A percentile compares a stretch with the other conserved stretches of the same genome.
These are phyloP conservation scores for Anoplopoma fimbria DNA, from an alignment of 2,113 vertebrate genomes.

Conservation along the genomic window DNA sequence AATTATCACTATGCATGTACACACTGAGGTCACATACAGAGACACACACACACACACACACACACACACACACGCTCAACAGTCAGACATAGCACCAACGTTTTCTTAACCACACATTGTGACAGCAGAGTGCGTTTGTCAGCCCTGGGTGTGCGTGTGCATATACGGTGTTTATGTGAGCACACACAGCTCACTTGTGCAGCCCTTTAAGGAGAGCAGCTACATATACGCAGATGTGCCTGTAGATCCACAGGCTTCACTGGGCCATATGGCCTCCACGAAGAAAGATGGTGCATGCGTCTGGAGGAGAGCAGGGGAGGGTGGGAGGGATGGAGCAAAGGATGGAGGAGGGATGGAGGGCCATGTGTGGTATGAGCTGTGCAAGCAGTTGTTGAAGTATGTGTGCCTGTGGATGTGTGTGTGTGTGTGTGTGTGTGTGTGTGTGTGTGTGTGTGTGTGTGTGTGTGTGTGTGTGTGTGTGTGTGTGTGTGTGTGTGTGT, in stretches of 20 bases:
- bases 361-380: constrained; percentile 92
- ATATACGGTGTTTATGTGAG: constrained; percentile 39
- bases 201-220: constrained; percentile 86
- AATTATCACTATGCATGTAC: constrained; percentile 82
- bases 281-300: constrained; percentile 98
- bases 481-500: constrained; percentile 45
- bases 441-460: constrained; percentile 66
- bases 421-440: constrained; percentile 44
- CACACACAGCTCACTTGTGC: constrained; percentile 39
- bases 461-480: constrained; percentile 52
- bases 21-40: constrained; percentile 72
- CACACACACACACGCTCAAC: constrained; percentile 49
- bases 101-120: constrained; percentile 54
- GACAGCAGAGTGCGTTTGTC: constrained; percentile 64
- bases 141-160: constrained; percentile 32
- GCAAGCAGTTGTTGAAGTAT: constrained; percentile 96
- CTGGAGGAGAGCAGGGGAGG: constrained; percentile 84
- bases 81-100: constrained; percentile 52
- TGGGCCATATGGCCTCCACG: constrained; percentile 97
- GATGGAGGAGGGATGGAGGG: constrained; percentile 93
- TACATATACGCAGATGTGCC: constrained; percentile 98
- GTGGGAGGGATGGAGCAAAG: constrained; percentile 80
- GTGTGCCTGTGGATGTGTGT: constrained; percentile 65
- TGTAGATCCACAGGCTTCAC: constrained; percentile 99
- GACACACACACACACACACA: constrained; percentile 24